Evolutionary conservation across 2,113 vertebrate species (phyloP).

Genomic region (Vanacampus margaritifer): DNA sequence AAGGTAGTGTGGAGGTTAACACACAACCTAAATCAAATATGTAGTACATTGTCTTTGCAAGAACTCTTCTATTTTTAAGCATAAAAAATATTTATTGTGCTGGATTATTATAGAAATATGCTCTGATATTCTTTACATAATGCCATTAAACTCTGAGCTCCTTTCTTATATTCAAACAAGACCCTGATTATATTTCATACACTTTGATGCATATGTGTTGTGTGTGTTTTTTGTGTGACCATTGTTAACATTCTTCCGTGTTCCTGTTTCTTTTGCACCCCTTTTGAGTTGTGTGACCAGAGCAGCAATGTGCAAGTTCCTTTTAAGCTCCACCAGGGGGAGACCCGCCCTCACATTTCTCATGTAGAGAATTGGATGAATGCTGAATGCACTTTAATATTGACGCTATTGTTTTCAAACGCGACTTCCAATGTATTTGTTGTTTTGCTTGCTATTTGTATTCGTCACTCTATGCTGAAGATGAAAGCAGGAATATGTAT

Average conservation of each 20-base stretch:
- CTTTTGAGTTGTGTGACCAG: neutral
- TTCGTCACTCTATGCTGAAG: neutral
- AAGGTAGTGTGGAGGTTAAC: neutral
- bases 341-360: neutral
- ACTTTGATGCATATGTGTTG: neutral
- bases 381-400: slow-evolving; percentile 1
- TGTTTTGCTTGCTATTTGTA: neutral
- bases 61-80: neutral
- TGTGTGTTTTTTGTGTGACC: too few species aligned
- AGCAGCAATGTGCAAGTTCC: neutral
- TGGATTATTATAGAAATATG: neutral
- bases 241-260: too few species aligned
- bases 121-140: neutral
- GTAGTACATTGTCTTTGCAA: neutral
- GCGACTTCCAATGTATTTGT: neutral
- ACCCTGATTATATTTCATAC: neutral
- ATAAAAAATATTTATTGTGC: neutral
- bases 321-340: neutral
- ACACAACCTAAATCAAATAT: neutral
- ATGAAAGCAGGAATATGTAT: neutral
- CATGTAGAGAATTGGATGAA: neutral
- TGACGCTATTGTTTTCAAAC: neutral
- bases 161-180: neutral
- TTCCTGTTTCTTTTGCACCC: too few species aligned
- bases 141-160: neutral